Conservation (phyloP, 1,140 invertebrate genomes). For the Ceratoteleas bidentatus region DNA sequence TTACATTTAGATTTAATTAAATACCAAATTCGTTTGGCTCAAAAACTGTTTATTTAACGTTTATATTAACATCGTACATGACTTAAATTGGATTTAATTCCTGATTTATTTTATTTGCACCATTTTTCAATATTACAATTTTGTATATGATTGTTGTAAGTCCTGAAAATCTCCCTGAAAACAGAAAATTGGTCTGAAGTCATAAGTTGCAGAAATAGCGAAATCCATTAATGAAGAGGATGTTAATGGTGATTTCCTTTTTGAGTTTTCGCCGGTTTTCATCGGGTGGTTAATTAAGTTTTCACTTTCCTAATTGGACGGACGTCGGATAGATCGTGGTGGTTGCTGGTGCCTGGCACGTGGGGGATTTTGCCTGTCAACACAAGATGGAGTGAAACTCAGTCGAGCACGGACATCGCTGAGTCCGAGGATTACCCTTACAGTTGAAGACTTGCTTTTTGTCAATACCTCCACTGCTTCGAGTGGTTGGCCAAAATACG, state of each 20-base stretch:
- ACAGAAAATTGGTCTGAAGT: too few relatives aligned
- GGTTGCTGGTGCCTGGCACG: conserved; percentile 59
- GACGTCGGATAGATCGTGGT: conserved; percentile 71
- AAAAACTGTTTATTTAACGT: too few relatives aligned
- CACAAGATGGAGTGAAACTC: conserved; percentile 81
- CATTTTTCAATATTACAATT: too few relatives aligned
- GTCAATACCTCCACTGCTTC: conserved; percentile 38
- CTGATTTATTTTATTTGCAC: too few relatives aligned
- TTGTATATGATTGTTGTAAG: too few relatives aligned
- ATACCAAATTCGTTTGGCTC: too few relatives aligned
- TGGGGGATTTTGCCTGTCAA: conserved; percentile 80
- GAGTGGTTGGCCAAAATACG: background rate
- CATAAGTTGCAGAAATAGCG: conserved; percentile 1
- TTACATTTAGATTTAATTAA: too few relatives aligned
- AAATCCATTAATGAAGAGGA: conserved; percentile 35
- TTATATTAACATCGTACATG: too few relatives aligned
- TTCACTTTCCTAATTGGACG: conserved; percentile 78
- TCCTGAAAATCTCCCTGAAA: too few relatives aligned
- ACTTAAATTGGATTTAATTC: too few relatives aligned
- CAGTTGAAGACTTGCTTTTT: conserved; percentile 49
- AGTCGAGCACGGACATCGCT: conserved; percentile 78
- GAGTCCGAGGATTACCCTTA: conserved; percentile 77
- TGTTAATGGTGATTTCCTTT: conserved; percentile 56
- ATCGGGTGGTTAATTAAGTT: conserved; percentile 77
- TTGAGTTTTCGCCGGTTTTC: conserved; percentile 65